Evolutionary conservation across 2,113 vertebrate species (phyloP).

Genomic region (Catharus bicknelli): DNA sequence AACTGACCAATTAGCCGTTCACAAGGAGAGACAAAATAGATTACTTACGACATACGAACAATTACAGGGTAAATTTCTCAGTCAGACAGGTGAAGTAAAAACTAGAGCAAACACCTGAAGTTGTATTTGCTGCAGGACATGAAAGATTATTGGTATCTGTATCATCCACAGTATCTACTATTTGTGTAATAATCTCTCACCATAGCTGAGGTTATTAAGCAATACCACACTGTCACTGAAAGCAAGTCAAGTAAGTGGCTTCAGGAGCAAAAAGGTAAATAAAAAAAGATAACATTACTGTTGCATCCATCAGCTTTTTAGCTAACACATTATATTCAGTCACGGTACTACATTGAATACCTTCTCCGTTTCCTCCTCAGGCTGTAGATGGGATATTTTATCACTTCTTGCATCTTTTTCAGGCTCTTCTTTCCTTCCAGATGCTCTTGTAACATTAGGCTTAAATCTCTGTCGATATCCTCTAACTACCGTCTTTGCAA

Average conservation of each 20-base stretch:
- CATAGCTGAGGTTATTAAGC: neutral
- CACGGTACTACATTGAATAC: slow-evolving; percentile 4
- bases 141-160: neutral
- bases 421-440: slow-evolving; percentile 37
- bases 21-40: neutral
- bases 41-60: neutral
- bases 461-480: slow-evolving; percentile 46
- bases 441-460: slow-evolving; percentile 12
- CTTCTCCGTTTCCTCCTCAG: neutral
- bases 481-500: neutral
- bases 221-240: neutral
- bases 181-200: neutral
- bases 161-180: neutral
- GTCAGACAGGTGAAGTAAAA: neutral
- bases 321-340: neutral
- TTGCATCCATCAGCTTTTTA: neutral
- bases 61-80: neutral
- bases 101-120: neutral
- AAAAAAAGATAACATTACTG: neutral
- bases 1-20: neutral
- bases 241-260: neutral
- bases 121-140: neutral
- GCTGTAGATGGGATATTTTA: neutral
- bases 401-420: neutral
- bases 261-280: neutral